phyloP scores from a whole-genome alignment of 2,888 invertebrate species.

The Eristalis intricaria region DNA sequence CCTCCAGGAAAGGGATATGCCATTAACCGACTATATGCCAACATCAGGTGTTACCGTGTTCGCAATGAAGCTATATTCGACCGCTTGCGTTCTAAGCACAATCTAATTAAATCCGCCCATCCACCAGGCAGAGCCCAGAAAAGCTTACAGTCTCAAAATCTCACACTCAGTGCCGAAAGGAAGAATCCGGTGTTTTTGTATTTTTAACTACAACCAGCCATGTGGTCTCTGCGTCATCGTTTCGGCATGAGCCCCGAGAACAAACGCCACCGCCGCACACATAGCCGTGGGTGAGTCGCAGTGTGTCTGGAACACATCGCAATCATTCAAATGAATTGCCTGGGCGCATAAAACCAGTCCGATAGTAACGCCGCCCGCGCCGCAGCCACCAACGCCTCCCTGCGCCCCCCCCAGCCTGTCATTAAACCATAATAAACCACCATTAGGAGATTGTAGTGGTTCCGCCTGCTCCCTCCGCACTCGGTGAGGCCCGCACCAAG shows the following conservation, averaged over 20 bases:
- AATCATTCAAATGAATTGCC: conserved; percentile 22
- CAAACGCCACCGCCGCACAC: background rate
- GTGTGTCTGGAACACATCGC: conserved; percentile 2
- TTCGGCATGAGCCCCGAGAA: background rate
- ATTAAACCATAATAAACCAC: conserved; percentile 35
- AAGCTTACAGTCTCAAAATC: background rate
- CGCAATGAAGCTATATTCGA: conserved; percentile 7
- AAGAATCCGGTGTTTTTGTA: background rate
- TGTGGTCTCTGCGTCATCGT: conserved; percentile 12
- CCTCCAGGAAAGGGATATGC: conserved; percentile 34
- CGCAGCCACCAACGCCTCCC: background rate
- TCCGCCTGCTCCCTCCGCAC: background rate
- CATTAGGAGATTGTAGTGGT: conserved; percentile 24
- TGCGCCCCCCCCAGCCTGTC: background rate
- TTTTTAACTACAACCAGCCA: conserved; percentile 13
- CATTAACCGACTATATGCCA: conserved; percentile 38
- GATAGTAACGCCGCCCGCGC: background rate
- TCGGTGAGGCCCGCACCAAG: background rate
- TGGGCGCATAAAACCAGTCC: conserved; percentile 10
- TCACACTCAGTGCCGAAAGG: background rate
- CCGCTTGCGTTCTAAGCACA: conserved; percentile 5
- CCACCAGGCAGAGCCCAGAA: background rate
- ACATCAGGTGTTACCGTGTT: conserved; percentile 42
- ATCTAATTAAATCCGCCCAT: conserved; percentile 44
- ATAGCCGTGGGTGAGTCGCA: background rate